A percentile compares a stretch with the other conserved stretches of the same genome.
phyloP scores from a whole-genome alignment of 2,797 vertebrate species.

The Eupleurogrammus muticus region DNA sequence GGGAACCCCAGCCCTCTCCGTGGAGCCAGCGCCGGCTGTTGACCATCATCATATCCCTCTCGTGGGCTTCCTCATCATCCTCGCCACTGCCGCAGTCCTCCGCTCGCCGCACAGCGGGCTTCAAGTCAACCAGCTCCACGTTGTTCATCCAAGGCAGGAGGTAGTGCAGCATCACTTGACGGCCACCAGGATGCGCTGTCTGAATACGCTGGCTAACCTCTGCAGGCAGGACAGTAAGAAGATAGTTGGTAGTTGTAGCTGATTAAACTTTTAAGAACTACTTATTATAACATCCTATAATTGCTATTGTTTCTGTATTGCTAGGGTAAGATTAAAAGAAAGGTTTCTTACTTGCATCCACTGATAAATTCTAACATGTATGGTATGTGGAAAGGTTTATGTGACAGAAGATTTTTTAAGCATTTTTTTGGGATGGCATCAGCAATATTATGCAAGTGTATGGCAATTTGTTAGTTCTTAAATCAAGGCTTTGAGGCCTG shows the following conservation, averaged over 20 bases:
- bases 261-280: background rate
- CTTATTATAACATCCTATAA: no score
- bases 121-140: constrained; percentile 95
- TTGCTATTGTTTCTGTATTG: background rate
- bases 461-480: background rate
- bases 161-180: constrained; percentile 98
- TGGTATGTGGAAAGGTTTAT: background rate
- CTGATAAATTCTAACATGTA: background rate
- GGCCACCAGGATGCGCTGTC: constrained; percentile 94
- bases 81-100: constrained; percentile 84
- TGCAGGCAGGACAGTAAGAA: constrained; percentile 58
- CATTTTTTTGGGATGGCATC: background rate
- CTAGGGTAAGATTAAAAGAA: background rate
- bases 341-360: background rate
- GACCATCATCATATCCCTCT: constrained; percentile 93
- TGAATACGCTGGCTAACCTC: constrained; percentile 99
- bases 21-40: constrained; percentile 96
- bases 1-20: constrained; percentile 98
- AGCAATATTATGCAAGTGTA: background rate
- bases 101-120: constrained; percentile 85
- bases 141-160: constrained; percentile 99
- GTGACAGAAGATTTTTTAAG: no score
- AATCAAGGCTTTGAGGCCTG: background rate
- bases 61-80: constrained; percentile 87
- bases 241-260: background rate